Evolutionary conservation across 2,113 vertebrate species (phyloP), one percentile per base, ranked within the genome.

Genomic region (Parotia lawesii): DNA sequence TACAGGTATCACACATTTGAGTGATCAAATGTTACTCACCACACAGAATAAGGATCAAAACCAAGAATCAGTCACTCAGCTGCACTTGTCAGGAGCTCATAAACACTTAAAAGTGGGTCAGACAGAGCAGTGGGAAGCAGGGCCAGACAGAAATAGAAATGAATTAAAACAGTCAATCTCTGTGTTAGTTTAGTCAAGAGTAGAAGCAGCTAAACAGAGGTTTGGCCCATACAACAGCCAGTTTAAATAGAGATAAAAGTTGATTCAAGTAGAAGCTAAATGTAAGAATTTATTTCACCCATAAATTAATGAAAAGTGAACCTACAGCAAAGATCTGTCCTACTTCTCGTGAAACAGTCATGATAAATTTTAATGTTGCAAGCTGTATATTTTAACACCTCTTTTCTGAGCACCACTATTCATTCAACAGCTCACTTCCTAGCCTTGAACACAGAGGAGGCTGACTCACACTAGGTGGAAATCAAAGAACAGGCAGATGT

Each of bases 391-490:
- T 86, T 93, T 78, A 88, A 84, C 61, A 74, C 20, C 18, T 70
- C 73, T 71, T 77, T 87, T 74, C 54, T 56, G 57, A 94, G 73
- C 12, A 2, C 57, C 70, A 70, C 60, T 75, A 27, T 64, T 92
- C 81, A 90, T 80, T 95, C 76, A 93, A 54, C 38, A 67, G 76
- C 50, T 94, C 79, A 54, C 8, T 89, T 86, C 57, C 69, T 77
- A 80, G 79, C 48, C 79, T 77, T 62, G 62, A 90, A 90, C 60
- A 66, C 80, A 83, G 75, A 80, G 61, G 44, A 93, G 91, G 72
- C 79, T 96, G 94, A 94, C 79, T 93, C 95, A 94, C 13, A 11
- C 69, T 89, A 77, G 53, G 72, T 38, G 72, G 61, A 94, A 95
- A 81, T 84, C 61, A 93, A 88, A 96, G 83, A 83, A 87, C 69